Evolutionary conservation across 2,113 vertebrate species (phyloP), one percentile per base, ranked within the genome.

Genomic region (Macroglossus sobrinus): DNA sequence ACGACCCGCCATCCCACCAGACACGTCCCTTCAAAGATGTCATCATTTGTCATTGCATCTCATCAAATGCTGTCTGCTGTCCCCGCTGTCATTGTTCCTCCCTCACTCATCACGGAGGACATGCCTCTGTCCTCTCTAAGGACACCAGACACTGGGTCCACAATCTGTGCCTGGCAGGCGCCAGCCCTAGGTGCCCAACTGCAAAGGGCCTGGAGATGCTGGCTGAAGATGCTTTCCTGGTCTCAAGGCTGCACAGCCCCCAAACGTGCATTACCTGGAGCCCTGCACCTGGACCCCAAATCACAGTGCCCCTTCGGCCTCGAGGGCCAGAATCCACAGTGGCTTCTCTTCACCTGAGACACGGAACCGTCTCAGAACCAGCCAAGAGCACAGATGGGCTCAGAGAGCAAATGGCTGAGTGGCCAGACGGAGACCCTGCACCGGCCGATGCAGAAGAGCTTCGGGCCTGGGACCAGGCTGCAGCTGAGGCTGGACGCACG

Each of bases 171-270:
- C 66, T 88, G 53, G n/a, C 43, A 19, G 45, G 64, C 74, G 75
- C 63, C 81, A 13, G 57, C 7, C 0, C 87, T 35, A 35, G 64
- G 61, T 33, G n/a, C 72, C 91, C 43, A 15, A 33, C 59, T 64
- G 66, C 28, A 93, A 45, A 79, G 24, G 68, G 30, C 55, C 30
- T 43, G 40, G 16, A 94, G 61, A 43, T 19, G 75, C 74, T 57
- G 18, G 50, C 74, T 84, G 89, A 96, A 95, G 90, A 95, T 43
- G 40, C 66, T 87, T 55, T 89, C 68, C 82, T 75, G 47, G 30
- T 57, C 64, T 93, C 95, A 78, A 69, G 59, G 13, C 30, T 33
- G 45, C 40, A 50, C 33, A 43, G 33, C 45, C 68, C 5, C 1
- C 66, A 94, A 91, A 45, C 57, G 45, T 33, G 19, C 0, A 0